Conservation (phyloP, 2,888 invertebrate genomes). For the Mythimna loreyi region DNA sequence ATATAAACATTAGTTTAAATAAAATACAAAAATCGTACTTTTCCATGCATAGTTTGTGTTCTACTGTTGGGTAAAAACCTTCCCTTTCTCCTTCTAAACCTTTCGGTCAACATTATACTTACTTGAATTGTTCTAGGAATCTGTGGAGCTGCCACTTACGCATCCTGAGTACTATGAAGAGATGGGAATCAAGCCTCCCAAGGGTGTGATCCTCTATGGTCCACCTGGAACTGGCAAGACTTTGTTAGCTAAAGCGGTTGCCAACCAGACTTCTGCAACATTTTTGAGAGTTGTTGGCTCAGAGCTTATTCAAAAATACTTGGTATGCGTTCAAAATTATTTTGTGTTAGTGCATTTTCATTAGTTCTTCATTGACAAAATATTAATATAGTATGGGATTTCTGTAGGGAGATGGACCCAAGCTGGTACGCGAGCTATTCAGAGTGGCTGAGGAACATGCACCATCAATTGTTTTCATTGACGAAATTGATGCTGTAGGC, state of each 20-base stretch:
- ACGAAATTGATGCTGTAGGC: conserved; percentile 99
- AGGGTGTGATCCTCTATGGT: conserved; percentile 99
- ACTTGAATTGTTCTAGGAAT: conserved; percentile 91
- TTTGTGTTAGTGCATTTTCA: background rate
- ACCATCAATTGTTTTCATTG: conserved; percentile 99
- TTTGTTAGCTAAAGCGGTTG: conserved; percentile 99
- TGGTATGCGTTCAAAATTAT: conserved; percentile 88
- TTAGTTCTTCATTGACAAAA: background rate
- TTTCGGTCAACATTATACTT: background rate
- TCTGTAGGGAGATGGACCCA: conserved; percentile 98
- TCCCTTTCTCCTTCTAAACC: too few species aligned
- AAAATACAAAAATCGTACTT: too few species aligned
- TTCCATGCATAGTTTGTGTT: too few species aligned
- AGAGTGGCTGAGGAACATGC: conserved; percentile 99
- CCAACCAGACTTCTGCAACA: conserved; percentile 99
- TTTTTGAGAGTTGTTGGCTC: conserved; percentile 99
- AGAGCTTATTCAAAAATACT: conserved; percentile 99
- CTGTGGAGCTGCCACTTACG: conserved; percentile 99
- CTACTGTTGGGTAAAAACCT: too few species aligned
- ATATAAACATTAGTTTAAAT: too few species aligned
- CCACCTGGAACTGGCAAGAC: conserved; percentile 99
- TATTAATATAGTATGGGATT: conserved; percentile 21
- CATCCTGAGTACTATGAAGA: conserved; percentile 99
- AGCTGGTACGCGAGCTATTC: conserved; percentile 99
- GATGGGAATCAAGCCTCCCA: conserved; percentile 99